phyloP scores from a whole-genome alignment of 2,888 invertebrate species.

The Chalcosyrphus nemorum region DNA sequence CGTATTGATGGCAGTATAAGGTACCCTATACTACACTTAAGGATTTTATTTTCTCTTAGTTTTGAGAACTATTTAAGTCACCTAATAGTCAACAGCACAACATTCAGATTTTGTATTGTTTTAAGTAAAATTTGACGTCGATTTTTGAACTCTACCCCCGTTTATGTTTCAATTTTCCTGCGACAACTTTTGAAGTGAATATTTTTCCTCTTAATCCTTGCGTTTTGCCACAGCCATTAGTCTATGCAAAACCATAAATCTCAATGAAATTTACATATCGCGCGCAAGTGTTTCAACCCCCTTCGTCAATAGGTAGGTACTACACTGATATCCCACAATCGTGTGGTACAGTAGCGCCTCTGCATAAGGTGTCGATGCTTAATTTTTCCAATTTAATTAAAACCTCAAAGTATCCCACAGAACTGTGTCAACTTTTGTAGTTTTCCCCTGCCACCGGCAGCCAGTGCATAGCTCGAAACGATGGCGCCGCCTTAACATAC shows the following conservation, averaged over 20 bases:
- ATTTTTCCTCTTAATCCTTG: not conserved
- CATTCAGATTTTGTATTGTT: no score
- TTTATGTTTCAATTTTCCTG: not conserved
- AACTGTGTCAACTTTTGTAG: constrained; percentile 58
- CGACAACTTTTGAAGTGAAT: not conserved
- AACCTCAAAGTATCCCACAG: constrained; percentile 71
- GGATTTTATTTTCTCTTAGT: no score
- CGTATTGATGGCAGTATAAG: no score
- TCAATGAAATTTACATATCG: constrained; percentile 48
- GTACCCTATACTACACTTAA: no score
- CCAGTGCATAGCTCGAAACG: not conserved
- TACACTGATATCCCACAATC: constrained; percentile 43
- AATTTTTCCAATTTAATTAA: constrained; percentile 73
- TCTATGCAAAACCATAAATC: constrained; percentile 41
- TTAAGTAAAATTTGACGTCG: no score
- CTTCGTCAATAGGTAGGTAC: constrained; percentile 2
- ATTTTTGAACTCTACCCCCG: no score
- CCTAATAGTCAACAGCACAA: no score
- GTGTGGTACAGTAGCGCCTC: constrained; percentile 51
- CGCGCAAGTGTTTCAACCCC: constrained; percentile 1
- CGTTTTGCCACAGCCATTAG: constrained; percentile 35
- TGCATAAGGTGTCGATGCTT: constrained; percentile 57
- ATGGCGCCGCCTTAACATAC: constrained; percentile 36
- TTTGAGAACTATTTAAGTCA: no score
- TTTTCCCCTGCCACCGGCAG: constrained; percentile 17